Evolutionary conservation across 2,888 invertebrate genomes (phyloP).

Genomic region (Sipha maydis): DNA sequence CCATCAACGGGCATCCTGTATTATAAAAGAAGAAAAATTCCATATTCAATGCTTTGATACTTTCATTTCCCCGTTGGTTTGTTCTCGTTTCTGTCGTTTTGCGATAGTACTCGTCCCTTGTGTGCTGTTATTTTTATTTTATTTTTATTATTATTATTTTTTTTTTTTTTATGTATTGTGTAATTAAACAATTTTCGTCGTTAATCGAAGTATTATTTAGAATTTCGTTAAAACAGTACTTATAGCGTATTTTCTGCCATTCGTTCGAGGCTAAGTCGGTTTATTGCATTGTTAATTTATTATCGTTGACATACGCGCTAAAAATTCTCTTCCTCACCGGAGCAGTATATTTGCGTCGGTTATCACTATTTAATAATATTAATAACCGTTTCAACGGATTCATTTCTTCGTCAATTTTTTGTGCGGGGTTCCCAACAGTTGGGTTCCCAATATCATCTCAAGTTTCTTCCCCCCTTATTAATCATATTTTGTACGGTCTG

Average conservation of each 20-base stretch:
- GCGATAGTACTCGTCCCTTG: slow-evolving; percentile 12
- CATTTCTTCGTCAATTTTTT: neutral
- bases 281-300: neutral
- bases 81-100: slow-evolving; percentile 32
- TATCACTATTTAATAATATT: slow-evolving; percentile 26
- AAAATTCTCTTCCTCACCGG: neutral
- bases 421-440: neutral
- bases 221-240: neutral
- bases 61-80: slow-evolving; percentile 51
- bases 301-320: slow-evolving; percentile 39
- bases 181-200: slow-evolving; percentile 8
- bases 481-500: neutral
- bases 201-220: neutral
- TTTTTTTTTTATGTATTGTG: neutral
- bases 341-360: slow-evolving; percentile 1
- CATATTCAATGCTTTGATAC: slow-evolving; percentile 32
- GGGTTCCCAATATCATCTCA: neutral
- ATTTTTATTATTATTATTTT: neutral
- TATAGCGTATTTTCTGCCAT: neutral
- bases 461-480: neutral
- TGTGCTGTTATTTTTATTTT: slow-evolving; percentile 10
- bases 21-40: slow-evolving; percentile 25
- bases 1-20: slow-evolving; percentile 48
- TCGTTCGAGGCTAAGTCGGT: neutral
- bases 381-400: neutral